phyloP scores from a whole-genome alignment of 1,140 invertebrate genomes.

The Saccostrea cuccullata region DNA sequence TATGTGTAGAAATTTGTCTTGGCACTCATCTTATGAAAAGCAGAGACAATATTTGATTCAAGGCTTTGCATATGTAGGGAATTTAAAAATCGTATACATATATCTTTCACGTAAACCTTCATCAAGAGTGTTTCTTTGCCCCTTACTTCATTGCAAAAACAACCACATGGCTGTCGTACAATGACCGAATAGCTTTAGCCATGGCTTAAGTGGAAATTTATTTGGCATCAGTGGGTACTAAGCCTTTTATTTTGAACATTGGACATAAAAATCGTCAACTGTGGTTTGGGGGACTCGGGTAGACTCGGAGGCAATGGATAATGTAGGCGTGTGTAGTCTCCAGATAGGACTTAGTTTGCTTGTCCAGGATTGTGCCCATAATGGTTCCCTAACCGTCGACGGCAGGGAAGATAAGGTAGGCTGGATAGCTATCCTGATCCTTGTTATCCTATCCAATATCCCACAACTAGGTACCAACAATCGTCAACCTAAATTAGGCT shows the following conservation, averaged over 20 bases:
- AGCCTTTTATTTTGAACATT: background rate
- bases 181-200: background rate
- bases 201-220: background rate
- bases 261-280: background rate
- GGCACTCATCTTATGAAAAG: conserved; percentile 17
- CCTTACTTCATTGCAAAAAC: background rate
- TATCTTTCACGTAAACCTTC: background rate
- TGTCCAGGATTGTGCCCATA: background rate
- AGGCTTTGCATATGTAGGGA: conserved; percentile 22
- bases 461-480: background rate
- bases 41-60: conserved; percentile 29
- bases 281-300: background rate
- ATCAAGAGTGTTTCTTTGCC: background rate
- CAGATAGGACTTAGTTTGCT: conserved; percentile 20
- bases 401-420: background rate
- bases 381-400: background rate
- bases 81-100: conserved; percentile 15
- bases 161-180: background rate
- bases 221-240: background rate
- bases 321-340: background rate
- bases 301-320: background rate
- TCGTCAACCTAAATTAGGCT: background rate
- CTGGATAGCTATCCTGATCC: background rate
- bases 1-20: conserved; percentile 28
- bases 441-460: background rate